Conservation (phyloP, 1,140 invertebrate genomes). For the Ostrea denselamellosa region DNA sequence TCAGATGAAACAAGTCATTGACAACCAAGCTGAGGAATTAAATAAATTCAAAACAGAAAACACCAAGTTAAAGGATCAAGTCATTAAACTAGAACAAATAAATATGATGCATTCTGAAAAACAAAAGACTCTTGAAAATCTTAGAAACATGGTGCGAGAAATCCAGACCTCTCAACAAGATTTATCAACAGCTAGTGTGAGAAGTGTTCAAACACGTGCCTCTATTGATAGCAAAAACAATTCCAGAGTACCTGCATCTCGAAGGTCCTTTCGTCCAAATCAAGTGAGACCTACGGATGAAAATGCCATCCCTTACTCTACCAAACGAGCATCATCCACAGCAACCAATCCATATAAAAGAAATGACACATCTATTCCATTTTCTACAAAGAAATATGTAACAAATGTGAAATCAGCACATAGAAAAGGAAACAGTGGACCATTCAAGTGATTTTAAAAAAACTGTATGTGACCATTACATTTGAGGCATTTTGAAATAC, state of each 20-base stretch:
- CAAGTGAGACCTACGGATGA: slow-evolving; percentile 29
- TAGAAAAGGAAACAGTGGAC: neutral
- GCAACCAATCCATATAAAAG: neutral
- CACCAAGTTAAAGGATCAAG: slow-evolving; percentile 51
- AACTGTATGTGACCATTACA: too few species aligned
- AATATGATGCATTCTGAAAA: slow-evolving; percentile 62
- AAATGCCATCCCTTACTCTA: slow-evolving; percentile 32
- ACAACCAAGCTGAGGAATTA: slow-evolving; percentile 60
- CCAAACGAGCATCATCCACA: neutral
- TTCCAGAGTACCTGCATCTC: neutral
- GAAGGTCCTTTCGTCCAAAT: slow-evolving; percentile 26
- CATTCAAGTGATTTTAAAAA: neutral
- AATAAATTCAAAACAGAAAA: slow-evolving; percentile 58
- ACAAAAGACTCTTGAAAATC: slow-evolving; percentile 63
- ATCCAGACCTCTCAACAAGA: slow-evolving; percentile 43
- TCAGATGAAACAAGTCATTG: slow-evolving; percentile 55
- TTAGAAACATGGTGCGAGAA: slow-evolving; percentile 60
- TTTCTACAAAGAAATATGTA: slow-evolving; percentile 5
- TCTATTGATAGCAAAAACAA: slow-evolving; percentile 6
- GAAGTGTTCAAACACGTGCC: slow-evolving; percentile 27
- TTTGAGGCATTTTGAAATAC: neutral
- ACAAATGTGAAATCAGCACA: slow-evolving; percentile 12
- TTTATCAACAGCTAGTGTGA: slow-evolving; percentile 10
- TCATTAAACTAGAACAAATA: slow-evolving; percentile 57
- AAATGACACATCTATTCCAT: slow-evolving; percentile 30